phyloP scores from a whole-genome alignment of 2,888 invertebrate species.

The Bibio marci region DNA sequence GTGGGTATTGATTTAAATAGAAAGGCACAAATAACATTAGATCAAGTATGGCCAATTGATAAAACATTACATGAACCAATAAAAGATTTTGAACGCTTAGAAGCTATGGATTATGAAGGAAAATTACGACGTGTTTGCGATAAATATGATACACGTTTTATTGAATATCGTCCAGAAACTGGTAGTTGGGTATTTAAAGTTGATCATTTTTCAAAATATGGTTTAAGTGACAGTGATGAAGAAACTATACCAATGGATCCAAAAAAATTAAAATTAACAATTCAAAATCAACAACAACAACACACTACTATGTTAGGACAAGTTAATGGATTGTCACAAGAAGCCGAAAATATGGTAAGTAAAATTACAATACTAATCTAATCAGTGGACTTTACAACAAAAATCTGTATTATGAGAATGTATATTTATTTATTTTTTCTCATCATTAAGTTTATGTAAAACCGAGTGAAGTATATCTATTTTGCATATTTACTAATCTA shows the following conservation, averaged over 20 bases:
- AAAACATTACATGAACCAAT: constrained; percentile 65
- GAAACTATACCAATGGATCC: constrained; percentile 36
- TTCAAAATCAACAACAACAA: not conserved
- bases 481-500: too few species aligned
- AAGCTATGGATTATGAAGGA: constrained; percentile 68
- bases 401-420: too few species aligned
- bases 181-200: constrained; percentile 96
- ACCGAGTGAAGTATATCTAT: too few species aligned
- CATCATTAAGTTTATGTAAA: too few species aligned
- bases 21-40: constrained; percentile 78
- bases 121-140: constrained; percentile 69
- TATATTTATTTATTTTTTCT: too few species aligned
- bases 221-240: constrained; percentile 75
- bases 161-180: constrained; percentile 87
- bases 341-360: too few species aligned
- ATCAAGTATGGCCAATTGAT: constrained; percentile 87
- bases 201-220: constrained; percentile 90
- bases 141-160: constrained; percentile 77
- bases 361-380: too few species aligned
- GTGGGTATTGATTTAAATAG: constrained; percentile 78
- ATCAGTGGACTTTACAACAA: too few species aligned
- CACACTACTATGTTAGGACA: too few species aligned
- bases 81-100: constrained; percentile 57
- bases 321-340: too few species aligned
- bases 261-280: constrained; percentile 23